Conservation (phyloP, 2,113 vertebrate species). For the Rhea pennata region DNA sequence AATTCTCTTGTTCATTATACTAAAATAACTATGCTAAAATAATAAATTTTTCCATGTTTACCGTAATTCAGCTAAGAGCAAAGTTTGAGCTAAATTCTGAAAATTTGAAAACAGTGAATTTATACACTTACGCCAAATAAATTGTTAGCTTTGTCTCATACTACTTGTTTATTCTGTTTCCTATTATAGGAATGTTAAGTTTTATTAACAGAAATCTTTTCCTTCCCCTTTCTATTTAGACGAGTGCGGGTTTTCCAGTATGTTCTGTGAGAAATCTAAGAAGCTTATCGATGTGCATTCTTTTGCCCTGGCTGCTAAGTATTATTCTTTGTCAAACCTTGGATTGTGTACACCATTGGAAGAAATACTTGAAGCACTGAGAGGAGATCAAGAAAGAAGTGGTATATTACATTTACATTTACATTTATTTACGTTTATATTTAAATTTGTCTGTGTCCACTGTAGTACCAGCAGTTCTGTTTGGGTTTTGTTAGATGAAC, state of each 20-base stretch:
- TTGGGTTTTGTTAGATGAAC: not conserved
- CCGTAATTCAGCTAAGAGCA: not conserved
- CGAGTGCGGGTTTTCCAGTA: conserved; percentile 66
- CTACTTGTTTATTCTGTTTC: not conserved
- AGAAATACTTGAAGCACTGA: conserved; percentile 79
- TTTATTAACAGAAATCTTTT: not conserved
- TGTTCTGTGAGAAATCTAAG: conserved; percentile 84
- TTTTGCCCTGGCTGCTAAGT: conserved; percentile 80
- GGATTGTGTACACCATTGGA: conserved; percentile 83
- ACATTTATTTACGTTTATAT: not conserved
- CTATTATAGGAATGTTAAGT: not conserved
- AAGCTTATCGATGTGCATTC: conserved; percentile 80
- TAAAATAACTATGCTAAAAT: not conserved
- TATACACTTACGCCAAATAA: not conserved
- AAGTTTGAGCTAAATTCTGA: not conserved
- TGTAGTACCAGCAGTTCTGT: not conserved
- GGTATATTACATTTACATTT: conserved; percentile 54
- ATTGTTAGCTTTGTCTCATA: not conserved
- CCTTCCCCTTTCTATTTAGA: conserved; percentile 53
- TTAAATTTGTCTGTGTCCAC: not conserved
- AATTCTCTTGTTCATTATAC: not conserved
- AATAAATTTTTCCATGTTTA: not conserved
- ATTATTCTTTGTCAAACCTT: conserved; percentile 82
- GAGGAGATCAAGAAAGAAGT: conserved; percentile 34
- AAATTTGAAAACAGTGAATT: not conserved